phyloP scores from a whole-genome alignment of 2,113 vertebrate species.

The Indicator indicator region DNA sequence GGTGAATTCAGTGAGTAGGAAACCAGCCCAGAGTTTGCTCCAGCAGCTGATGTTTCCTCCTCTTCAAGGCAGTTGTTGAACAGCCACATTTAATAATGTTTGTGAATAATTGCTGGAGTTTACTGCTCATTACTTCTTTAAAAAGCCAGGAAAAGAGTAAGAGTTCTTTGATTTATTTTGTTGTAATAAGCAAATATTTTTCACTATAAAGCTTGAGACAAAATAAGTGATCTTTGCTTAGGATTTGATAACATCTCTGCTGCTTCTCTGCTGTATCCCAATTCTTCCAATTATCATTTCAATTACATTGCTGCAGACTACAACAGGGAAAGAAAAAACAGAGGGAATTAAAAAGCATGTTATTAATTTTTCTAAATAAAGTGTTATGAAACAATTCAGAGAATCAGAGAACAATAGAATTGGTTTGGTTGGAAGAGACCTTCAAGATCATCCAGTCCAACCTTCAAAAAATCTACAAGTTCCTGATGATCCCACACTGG shows the following conservation, averaged over 20 bases:
- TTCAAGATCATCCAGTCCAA: too few species aligned
- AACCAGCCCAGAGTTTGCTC: constrained; percentile 52
- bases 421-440: too few species aligned
- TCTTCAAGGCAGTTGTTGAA: constrained; percentile 42
- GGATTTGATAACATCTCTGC: constrained; percentile 34
- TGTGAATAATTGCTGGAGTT: constrained; percentile 73
- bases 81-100: constrained; percentile 70
- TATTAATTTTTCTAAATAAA: constrained; percentile 13
- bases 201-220: constrained; percentile 68
- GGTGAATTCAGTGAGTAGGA: constrained; percentile 54
- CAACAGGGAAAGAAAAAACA: neutral
- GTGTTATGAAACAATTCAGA: neutral
- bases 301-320: neutral
- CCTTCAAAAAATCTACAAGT: too few species aligned
- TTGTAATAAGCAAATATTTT: constrained; percentile 71
- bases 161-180: constrained; percentile 50
- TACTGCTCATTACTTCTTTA: constrained; percentile 75
- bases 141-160: constrained; percentile 59
- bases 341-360: neutral
- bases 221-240: constrained; percentile 61
- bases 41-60: constrained; percentile 27
- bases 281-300: constrained; percentile 46
- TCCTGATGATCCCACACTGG: too few species aligned
- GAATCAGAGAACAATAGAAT: too few species aligned
- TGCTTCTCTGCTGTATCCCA: constrained; percentile 44